Evolutionary conservation across 2,888 invertebrate genomes (phyloP).

Genomic region (Tricholauxania praeusta): DNA sequence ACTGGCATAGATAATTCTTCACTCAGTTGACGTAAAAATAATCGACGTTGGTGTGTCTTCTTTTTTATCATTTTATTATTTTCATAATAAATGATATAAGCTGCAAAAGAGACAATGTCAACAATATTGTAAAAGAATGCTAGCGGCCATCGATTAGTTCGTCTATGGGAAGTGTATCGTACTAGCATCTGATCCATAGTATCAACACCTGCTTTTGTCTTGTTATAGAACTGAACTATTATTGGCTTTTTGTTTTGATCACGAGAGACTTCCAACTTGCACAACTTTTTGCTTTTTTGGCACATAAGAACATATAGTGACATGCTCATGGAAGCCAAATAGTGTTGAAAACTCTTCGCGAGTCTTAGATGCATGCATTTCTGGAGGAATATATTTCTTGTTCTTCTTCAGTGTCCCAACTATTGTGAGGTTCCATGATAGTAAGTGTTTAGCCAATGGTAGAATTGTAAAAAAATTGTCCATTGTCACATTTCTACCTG

Average conservation of each 20-base stretch:
- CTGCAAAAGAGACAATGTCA: conserved; percentile 23
- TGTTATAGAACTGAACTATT: conserved; percentile 36
- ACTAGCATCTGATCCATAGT: conserved; percentile 38
- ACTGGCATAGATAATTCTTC: too few species aligned
- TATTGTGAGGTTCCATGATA: conserved; percentile 18
- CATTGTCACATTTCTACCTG: conserved; percentile 7
- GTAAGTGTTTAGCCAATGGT: conserved; percentile 6
- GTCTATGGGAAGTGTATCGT: conserved; percentile 35
- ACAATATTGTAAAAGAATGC: conserved; percentile 31
- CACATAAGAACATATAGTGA: conserved; percentile 3
- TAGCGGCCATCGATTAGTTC: conserved; percentile 41
- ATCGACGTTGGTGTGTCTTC: too few species aligned
- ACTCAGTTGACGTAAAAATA: too few species aligned
- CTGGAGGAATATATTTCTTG: not conserved
- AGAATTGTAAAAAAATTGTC: conserved; percentile 19
- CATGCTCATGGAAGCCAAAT: conserved; percentile 26
- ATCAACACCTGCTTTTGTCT: conserved; percentile 36
- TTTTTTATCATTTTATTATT: too few species aligned
- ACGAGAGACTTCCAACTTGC: not conserved
- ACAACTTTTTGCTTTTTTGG: conserved; percentile 18
- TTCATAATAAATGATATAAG: conserved; percentile 25
- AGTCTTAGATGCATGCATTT: conserved; percentile 26
- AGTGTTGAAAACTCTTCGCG: not conserved
- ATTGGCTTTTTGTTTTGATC: conserved; percentile 35
- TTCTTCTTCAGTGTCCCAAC: conserved; percentile 28